Base-by-base conservation (phyloP, 2,797 vertebrate genomes). In the Otus scops region DNA sequence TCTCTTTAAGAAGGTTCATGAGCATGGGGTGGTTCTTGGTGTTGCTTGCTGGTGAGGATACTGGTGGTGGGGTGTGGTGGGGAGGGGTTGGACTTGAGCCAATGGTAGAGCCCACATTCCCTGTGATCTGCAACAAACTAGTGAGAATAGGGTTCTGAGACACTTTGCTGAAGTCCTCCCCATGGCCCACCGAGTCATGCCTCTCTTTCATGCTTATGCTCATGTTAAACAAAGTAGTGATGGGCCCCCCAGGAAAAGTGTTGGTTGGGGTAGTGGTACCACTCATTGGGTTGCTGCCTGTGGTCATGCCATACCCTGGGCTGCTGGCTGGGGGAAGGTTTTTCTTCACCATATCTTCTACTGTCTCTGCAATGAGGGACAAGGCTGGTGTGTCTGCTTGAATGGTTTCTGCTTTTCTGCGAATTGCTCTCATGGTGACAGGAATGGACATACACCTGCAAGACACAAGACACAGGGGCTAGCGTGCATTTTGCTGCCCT, bases 21-120 rank as follows among this genome's bases (percentile, higher is more conserved):
- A 99, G 97, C 99, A 99, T 99, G 93, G 99, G 99, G 97, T 99
- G 99, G 97, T 99, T 99, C 98, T 99, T 99, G 96, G 99, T 99
- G 98, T 99, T 99, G 98, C 99, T 99, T 89, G 99, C 99, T 84
- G 99, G 99, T 61, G 99, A 99, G 65, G 99, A 99, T 85, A 99
- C 99, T 65, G 99, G 98, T 56, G 99, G 99, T 79, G 99, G 99
- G 51, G 99, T 99, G 96, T 99, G 99, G 95, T 99, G 99, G 97
- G 99, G 99, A 80, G 99, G 99, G 95, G 99, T 99, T 61, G 99
- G 99, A 97, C 99, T 99, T 60, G 98, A 98, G 95, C 98, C 98
- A 97, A 98, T 97, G 97, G 98, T 89, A 56, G 99, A 99, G 77
- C 99, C 99, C 78, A 99, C 99, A 96, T 98, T 99, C 95, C 99